A percentile compares a stretch with the other conserved stretches of the same genome.
phyloP scores from a whole-genome alignment of 2,888 invertebrate genomes.

The Linnaemya tessellans region DNA sequence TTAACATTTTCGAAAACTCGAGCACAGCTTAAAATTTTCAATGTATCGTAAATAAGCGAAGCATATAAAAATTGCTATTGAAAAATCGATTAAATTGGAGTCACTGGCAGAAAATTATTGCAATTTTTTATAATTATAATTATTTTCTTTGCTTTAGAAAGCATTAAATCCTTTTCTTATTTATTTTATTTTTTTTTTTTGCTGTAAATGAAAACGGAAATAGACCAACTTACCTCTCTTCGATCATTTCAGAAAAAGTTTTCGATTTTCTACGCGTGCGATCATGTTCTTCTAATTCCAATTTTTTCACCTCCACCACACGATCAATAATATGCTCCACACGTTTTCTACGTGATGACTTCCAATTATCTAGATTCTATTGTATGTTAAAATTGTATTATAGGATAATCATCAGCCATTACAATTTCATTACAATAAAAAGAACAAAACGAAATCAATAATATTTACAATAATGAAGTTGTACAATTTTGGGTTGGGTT shows the following conservation, averaged over 20 bases:
- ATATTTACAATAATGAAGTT: conserved; percentile 11
- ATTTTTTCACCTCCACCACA: conserved; percentile 94
- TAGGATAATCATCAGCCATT: conserved; percentile 5
- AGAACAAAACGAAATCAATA: background rate
- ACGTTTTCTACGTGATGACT: conserved; percentile 95
- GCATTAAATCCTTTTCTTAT: background rate
- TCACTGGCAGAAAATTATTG: too few species aligned
- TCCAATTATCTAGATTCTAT: conserved; percentile 97
- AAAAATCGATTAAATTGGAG: too few species aligned
- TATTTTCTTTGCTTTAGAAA: background rate
- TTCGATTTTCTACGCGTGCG: conserved; percentile 91
- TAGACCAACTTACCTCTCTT: conserved; percentile 87
- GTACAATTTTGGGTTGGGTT: conserved; percentile 47
- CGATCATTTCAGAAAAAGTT: conserved; percentile 97
- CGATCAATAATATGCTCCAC: conserved; percentile 95
- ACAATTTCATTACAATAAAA: background rate
- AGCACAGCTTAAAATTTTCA: too few species aligned
- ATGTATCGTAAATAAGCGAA: too few species aligned
- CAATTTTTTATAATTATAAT: background rate
- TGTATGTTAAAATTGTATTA: conserved; percentile 64
- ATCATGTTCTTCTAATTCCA: conserved; percentile 90
- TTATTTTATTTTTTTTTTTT: background rate
- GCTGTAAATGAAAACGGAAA: background rate
- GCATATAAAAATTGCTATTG: too few species aligned
- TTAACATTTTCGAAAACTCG: too few species aligned